Percentiles rank a stretch among this genome's conserved stretches.
Conservation (phyloP, 2,113 vertebrate species). For the Phalacrocorax pelagicus region DNA sequence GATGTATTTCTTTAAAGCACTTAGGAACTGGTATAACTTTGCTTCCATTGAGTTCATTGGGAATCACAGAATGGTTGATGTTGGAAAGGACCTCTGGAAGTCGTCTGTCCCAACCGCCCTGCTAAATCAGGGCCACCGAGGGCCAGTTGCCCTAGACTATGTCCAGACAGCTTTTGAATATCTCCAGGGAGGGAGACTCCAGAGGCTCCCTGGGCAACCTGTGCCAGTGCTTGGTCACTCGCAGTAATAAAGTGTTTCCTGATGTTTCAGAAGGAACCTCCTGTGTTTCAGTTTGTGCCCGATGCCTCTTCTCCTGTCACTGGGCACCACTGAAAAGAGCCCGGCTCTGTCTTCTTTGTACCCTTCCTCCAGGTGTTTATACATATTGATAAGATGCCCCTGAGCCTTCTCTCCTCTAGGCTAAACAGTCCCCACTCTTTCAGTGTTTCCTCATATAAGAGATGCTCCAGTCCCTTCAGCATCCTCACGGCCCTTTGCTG, state of each 20-base stretch:
- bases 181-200: not conserved
- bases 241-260: not conserved
- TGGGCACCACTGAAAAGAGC: not conserved
- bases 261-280: not conserved
- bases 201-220: not conserved
- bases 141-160: not conserved
- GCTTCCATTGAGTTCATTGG: not conserved
- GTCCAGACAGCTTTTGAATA: not conserved
- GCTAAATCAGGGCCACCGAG: not conserved
- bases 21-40: not conserved
- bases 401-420: not conserved
- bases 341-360: not conserved
- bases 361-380: not conserved
- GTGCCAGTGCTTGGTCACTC: not conserved
- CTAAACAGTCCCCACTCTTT: not conserved
- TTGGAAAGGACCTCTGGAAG: not conserved
- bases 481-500: not conserved
- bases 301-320: not conserved
- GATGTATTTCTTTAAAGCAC: not conserved
- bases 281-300: not conserved
- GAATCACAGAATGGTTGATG: not conserved
- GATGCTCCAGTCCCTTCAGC: not conserved
- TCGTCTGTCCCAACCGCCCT: not conserved
- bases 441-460: not conserved
- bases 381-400: not conserved